Base-by-base conservation (phyloP, 2,113 vertebrate species). In the Chloropsis cyanopogon region DNA sequence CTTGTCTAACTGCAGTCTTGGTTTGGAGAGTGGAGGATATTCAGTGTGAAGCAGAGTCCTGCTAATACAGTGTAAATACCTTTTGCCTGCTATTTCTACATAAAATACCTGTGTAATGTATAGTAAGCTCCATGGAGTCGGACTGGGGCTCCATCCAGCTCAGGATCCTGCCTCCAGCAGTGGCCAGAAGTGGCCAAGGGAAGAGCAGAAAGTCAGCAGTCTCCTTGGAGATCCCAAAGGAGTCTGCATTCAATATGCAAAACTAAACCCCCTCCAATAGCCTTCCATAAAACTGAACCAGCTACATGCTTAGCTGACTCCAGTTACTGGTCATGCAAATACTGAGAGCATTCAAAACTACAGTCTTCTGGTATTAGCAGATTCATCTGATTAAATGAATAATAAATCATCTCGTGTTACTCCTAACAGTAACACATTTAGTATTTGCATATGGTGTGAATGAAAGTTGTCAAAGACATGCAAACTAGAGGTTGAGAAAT, bases 391-490 rank as follows among this genome's bases (percentile, higher is more conserved):
- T 97, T 97, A 97, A 93, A 96, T 94, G 88, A 92, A 89, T 81
- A 96, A 92, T 71, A 96, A 88, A 92, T 93, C 94, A 96, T 97
- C 93, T 97, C 88, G 29, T 70, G 47, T 61, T 97, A 96, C 96
- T 89, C 70, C 81, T 96, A 95, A 95, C 90, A 96, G 92, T 94
- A 97, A 97, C 89, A 94, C 80, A 93, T 96, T 95, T 83, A 83
- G 42, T 88, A 98, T 98, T 98, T 98, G 98, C 98, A 98, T 98
- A 83, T 61, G 46, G 65, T 98, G 98, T 98, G 98, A 98, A 98
- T 98, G 92, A 95, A 96, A 80, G 90, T 97, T 97, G 97, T 96
- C 92, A 95, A 92, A 93, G 83, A 70, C 92, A 98, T 98, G 98
- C 98, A 98, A 98, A 98, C 73, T 90, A 97, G 95, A 96, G 81